These are phyloP conservation scores for Nemopilema nomurai DNA, from an alignment of 30 jellyfish, hydroid and myxozoan species.

Conservation along the genomic window DNA sequence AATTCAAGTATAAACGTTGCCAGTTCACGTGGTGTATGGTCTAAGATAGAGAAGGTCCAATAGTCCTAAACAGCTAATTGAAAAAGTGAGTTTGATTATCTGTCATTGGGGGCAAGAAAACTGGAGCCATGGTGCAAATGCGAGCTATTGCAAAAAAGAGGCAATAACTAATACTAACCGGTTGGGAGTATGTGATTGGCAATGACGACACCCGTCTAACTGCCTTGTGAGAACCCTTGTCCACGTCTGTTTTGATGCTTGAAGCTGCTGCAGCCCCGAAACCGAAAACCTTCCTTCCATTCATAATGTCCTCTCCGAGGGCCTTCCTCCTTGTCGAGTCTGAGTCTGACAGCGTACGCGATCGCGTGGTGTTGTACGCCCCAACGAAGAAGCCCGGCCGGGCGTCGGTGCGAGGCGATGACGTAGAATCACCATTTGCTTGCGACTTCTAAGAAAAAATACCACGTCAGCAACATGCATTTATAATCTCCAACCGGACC, in stretches of 20 bases:
- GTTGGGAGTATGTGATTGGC: constrained; percentile 20
- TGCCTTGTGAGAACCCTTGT: neutral
- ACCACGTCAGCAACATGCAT: neutral
- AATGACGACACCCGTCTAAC: constrained; percentile 53
- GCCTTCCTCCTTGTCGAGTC: constrained; percentile 29
- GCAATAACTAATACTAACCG: constrained; percentile 15
- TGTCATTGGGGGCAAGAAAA: no score
- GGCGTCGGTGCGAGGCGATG: constrained; percentile 5
- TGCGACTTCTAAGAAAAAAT: neutral
- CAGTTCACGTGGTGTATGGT: no score
- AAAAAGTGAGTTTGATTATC: no score
- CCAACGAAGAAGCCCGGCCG: constrained; percentile 24
- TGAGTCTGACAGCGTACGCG: constrained; percentile 54
- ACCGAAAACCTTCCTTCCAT: constrained; percentile 23
- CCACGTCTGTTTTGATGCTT: neutral
- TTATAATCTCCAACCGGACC: no score
- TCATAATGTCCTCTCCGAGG: neutral
- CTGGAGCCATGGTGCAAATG: no score
- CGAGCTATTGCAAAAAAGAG: no score
- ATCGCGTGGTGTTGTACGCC: neutral
- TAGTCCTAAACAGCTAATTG: no score
- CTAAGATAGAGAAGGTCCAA: no score
- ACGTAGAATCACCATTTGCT: constrained; percentile 23
- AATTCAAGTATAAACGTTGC: no score
- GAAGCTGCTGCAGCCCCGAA: constrained; percentile 2